phyloP scores from a whole-genome alignment of 2,888 invertebrate species.

The Drosophila subquinaria region DNA sequence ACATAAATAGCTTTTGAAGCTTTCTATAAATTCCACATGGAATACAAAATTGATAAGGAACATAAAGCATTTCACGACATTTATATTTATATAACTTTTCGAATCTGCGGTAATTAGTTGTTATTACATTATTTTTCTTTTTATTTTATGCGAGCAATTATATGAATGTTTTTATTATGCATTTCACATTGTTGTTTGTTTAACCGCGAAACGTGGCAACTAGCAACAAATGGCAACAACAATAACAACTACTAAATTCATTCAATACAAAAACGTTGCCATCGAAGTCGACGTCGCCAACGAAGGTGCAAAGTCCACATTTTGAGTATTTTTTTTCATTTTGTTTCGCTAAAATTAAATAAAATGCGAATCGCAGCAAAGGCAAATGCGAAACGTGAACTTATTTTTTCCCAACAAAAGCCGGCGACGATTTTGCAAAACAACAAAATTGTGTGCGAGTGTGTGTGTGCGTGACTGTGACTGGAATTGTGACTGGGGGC shows the following conservation, averaged over 20 bases:
- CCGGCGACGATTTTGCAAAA: conserved; percentile 40
- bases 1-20: conserved; percentile 10
- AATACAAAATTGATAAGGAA: conserved; percentile 4
- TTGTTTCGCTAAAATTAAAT: conserved; percentile 78
- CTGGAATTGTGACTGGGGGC: conserved; percentile 17
- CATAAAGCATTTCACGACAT: background rate
- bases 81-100: background rate
- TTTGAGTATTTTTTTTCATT: conserved; percentile 49
- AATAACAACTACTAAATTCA: conserved; percentile 46
- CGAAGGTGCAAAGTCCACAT: conserved; percentile 72
- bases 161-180: conserved; percentile 14
- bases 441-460: conserved; percentile 8
- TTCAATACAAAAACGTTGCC: conserved; percentile 54
- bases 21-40: conserved; percentile 2
- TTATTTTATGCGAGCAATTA: background rate
- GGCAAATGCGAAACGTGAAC: conserved; percentile 64
- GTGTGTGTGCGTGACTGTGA: conserved; percentile 7
- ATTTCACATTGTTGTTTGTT: conserved; percentile 33
- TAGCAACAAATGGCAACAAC: conserved; percentile 14
- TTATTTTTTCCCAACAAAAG: conserved; percentile 57
- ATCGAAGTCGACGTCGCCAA: conserved; percentile 20
- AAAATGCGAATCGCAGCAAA: conserved; percentile 60
- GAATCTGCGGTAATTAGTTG: conserved; percentile 7
- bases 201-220: conserved; percentile 67
- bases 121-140: background rate